Conservation (phyloP, 2,888 invertebrate species). For the Mimachlamys varia region DNA sequence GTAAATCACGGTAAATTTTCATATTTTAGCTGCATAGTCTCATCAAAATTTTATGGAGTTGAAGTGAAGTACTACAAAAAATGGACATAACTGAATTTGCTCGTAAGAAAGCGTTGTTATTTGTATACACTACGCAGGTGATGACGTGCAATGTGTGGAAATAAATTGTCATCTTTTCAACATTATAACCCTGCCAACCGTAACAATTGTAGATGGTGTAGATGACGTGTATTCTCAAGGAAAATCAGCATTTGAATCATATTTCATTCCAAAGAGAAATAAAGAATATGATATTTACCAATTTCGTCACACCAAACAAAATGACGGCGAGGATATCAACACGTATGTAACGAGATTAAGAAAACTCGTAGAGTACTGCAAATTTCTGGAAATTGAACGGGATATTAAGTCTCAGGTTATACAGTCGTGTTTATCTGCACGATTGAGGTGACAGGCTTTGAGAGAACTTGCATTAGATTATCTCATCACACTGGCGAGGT, state of each 20-base stretch:
- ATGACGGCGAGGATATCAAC: constrained; percentile 50
- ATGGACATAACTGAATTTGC: constrained; percentile 39
- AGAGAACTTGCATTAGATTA: constrained; percentile 44
- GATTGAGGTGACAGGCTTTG: constrained; percentile 54
- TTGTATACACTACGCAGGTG: constrained; percentile 57
- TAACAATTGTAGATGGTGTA: constrained; percentile 48
- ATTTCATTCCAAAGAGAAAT: constrained; percentile 55
- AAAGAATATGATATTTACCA: constrained; percentile 57
- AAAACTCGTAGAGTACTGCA: constrained; percentile 53
- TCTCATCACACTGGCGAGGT: constrained; percentile 45
- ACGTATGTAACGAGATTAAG: constrained; percentile 58
- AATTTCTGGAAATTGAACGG: constrained; percentile 51
- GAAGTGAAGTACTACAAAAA: no score
- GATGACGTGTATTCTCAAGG: constrained; percentile 45
- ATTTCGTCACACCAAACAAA: constrained; percentile 55
- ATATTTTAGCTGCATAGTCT: no score
- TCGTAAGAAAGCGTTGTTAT: constrained; percentile 51
- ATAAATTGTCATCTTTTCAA: no score
- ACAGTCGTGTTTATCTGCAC: constrained; percentile 57
- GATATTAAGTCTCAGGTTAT: constrained; percentile 56
- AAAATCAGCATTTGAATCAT: constrained; percentile 48
- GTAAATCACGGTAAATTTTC: no score
- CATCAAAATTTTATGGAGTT: no score
- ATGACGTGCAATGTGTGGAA: constrained; percentile 55
- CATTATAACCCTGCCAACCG: background rate